Conservation (phyloP, 2,888 invertebrate species). For the Apotomis capreana region DNA sequence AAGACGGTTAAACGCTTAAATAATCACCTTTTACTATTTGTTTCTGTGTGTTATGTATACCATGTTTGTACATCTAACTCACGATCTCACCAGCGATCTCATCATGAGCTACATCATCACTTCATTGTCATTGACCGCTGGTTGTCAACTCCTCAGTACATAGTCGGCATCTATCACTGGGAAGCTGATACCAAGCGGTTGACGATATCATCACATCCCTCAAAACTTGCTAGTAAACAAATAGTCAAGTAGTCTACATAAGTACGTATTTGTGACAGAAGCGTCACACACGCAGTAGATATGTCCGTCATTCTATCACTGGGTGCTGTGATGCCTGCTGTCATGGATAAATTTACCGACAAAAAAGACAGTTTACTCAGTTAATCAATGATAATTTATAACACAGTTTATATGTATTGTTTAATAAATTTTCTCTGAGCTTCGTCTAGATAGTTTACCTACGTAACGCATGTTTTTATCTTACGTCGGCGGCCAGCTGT, state of each 20-base stretch:
- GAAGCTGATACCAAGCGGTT: constrained; percentile 44
- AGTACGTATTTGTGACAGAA: constrained; percentile 14
- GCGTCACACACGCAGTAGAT: constrained; percentile 33
- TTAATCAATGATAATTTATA: no score
- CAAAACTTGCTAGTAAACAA: not conserved
- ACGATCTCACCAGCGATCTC: not conserved
- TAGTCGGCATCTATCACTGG: constrained; percentile 57
- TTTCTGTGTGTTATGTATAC: not conserved
- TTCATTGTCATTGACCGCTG: constrained; percentile 18
- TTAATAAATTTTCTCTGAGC: no score
- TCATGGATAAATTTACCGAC: constrained; percentile 10
- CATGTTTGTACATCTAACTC: not conserved
- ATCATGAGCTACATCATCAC: constrained; percentile 22
- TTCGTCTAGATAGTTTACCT: no score
- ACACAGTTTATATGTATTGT: no score
- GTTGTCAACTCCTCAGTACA: constrained; percentile 44
- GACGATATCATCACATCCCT: constrained; percentile 2
- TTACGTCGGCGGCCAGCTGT: not conserved
- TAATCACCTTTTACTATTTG: no score
- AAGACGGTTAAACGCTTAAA: no score
- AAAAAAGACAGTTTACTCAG: no score
- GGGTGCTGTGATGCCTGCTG: constrained; percentile 31
- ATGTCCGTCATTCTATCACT: constrained; percentile 33
- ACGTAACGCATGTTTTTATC: not conserved
- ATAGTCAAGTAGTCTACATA: not conserved